Percentiles rank a stretch among this genome's conserved stretches.
phyloP scores from a whole-genome alignment of 1,140 invertebrate genomes.

The Trichonephila clavipes region DNA sequence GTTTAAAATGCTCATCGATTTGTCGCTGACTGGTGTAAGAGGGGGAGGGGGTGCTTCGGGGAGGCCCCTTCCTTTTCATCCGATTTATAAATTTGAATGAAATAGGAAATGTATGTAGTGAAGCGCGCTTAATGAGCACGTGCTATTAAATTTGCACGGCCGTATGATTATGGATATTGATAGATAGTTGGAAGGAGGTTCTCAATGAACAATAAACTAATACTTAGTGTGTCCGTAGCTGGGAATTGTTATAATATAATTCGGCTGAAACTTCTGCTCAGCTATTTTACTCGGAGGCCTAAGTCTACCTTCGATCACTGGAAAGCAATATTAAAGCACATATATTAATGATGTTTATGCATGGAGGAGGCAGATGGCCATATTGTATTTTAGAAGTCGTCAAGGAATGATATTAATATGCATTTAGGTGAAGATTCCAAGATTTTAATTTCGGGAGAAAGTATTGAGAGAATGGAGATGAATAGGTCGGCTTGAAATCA shows the following conservation, averaged over 20 bases:
- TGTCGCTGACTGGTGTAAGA: background rate
- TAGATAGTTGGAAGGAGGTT: conserved; percentile 25
- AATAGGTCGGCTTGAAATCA: no score
- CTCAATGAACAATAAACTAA: conserved; percentile 35
- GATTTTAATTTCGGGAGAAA: no score
- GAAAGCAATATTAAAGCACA: background rate
- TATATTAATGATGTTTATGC: background rate
- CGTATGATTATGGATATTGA: conserved; percentile 46
- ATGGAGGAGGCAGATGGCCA: no score
- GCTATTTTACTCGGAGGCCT: background rate
- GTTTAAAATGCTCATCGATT: conserved; percentile 67
- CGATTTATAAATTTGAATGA: conserved; percentile 64
- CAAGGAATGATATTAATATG: no score
- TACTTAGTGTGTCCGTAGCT: background rate
- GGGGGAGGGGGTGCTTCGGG: background rate
- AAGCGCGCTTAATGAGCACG: conserved; percentile 59
- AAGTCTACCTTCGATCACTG: background rate
- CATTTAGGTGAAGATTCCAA: no score
- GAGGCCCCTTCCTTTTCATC: background rate
- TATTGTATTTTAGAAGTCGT: no score
- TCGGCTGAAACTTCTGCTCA: background rate
- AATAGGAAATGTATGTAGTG: conserved; percentile 35
- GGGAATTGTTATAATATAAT: background rate
- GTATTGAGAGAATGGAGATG: no score
- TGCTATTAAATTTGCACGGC: conserved; percentile 70